Base-by-base conservation (phyloP, 2,797 vertebrate species). In the Gallinago stenura region DNA sequence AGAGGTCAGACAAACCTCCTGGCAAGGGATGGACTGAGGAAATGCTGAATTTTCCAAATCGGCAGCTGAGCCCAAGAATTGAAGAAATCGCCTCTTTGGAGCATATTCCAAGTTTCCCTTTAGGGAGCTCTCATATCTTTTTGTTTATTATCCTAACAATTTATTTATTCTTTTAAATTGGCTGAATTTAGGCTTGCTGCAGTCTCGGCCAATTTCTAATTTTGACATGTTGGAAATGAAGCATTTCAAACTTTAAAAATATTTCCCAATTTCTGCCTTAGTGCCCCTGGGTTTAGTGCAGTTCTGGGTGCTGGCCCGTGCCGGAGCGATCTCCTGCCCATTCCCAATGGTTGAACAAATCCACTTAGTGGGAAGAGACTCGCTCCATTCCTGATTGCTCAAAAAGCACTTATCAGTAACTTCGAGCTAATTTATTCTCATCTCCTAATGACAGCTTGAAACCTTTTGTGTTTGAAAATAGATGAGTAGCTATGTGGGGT, bases 261-360 rank as follows among this genome's bases (percentile, higher is more conserved):
- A 15, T 71, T 87, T 89, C 26, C 66, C 26, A 8, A 3, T 53
- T 39, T 31, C 70, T 65, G 31, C 22, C 50, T 6, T n/a, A 35
- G 7, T 56, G 83, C 18, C 25, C 2, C 31, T 54, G 77, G 51
- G 24, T 78, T 64, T 25, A 5, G 54, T 5, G 51, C 43, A 21
- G 16, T 31, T 76, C 33, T 75, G 31, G 25, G 25, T 17, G 78
- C 56, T 64, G 78, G 66, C 83, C 35, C 53, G 50, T 22, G 1
- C 73, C 48, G 73, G 12, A 78, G 31, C 15, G 1, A 50, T 15
- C 62, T 65, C 39, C 61, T 39, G 16, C 45, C 65, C 0, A 0
- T 71, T 87, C 37, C 73, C 50, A 7, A 0, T 28, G 25, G 89
- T 83, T 54, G 66, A 86, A 61, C 43, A 12, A 51, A 90, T 81